phyloP scores from a whole-genome alignment of 2,797 vertebrate species.

The Spinibarbus caldwelli region DNA sequence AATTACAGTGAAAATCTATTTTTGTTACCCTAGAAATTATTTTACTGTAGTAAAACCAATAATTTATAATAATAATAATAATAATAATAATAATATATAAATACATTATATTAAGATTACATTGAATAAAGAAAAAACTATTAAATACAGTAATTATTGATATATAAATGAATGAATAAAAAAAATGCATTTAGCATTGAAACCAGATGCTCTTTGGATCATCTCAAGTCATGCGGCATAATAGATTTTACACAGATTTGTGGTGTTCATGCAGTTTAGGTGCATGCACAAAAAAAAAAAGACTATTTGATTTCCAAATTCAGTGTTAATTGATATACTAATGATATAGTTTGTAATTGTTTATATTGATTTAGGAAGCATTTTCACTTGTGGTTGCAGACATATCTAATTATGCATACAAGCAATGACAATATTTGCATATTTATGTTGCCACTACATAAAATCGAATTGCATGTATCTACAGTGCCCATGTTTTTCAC shows the following conservation, averaged over 20 bases:
- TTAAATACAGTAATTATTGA: background rate
- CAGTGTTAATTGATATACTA: background rate
- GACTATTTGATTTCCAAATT: background rate
- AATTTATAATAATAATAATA: too few relatives aligned
- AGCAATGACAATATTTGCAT: background rate
- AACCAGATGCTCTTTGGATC: background rate
- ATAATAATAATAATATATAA: background rate
- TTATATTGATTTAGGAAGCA: background rate
- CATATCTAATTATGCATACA: too few relatives aligned
- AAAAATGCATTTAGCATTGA: background rate
- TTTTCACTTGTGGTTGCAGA: background rate
- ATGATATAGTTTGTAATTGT: background rate
- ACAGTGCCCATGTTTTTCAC: background rate
- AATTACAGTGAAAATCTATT: background rate
- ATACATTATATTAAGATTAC: background rate
- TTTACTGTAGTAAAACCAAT: background rate
- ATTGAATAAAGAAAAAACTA: background rate
- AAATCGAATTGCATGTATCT: background rate
- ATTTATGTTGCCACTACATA: background rate
- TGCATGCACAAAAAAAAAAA: background rate
- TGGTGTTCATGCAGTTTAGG: background rate
- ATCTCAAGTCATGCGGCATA: background rate
- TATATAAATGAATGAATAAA: background rate
- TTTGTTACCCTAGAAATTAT: background rate
- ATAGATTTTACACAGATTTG: background rate